Base-by-base conservation (phyloP, 1,140 invertebrate species). In the Aphidius gifuensis region DNA sequence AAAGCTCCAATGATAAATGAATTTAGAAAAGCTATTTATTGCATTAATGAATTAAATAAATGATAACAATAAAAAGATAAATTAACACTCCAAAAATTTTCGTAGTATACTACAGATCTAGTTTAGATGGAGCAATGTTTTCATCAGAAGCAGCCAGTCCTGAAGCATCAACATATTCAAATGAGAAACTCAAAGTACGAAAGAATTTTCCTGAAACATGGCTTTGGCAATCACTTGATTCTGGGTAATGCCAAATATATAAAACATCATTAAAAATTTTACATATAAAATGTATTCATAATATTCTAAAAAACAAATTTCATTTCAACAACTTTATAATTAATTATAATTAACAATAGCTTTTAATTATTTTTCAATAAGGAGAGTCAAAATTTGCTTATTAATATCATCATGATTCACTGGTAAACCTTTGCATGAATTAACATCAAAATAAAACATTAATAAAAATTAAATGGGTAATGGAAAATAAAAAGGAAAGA, bases 131-230 rank as follows among this genome's bases (percentile, higher is more conserved):
- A 69, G 64, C 68, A 67, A 70, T 71, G 68, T 71, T 68, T 69
- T 66, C 69, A 70, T 66, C 72, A 58, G 71, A 72, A 70, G 72
- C 65, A 60, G 73, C 61, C 71, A 66, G 66, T 70, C 62, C 69
- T 69, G 69, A 65, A 66, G 61, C 72, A 65, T 66, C 71, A 61
- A 69, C 72, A 66, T 70, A 73, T 59, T 67, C 75, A 65, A 64
- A 75, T 55, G 73, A 76, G 73, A 79, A 76, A 68, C 73, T 78
- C 64, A 80, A 80, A 80, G 75, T 85, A 67, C 80, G 85, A 70
- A 83, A 82, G 74, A 80, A 85, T 77, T 88, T 88, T 72, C 83
- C 85, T 61, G 86, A 87, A 82, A 86, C 85, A 62, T 88, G 86
- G 85, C 78, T 87, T 75, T 88, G 84, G 84, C 75, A 85, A 74